phyloP scores from a whole-genome alignment of 2,888 invertebrate genomes.

The Horisme vitalbata region DNA sequence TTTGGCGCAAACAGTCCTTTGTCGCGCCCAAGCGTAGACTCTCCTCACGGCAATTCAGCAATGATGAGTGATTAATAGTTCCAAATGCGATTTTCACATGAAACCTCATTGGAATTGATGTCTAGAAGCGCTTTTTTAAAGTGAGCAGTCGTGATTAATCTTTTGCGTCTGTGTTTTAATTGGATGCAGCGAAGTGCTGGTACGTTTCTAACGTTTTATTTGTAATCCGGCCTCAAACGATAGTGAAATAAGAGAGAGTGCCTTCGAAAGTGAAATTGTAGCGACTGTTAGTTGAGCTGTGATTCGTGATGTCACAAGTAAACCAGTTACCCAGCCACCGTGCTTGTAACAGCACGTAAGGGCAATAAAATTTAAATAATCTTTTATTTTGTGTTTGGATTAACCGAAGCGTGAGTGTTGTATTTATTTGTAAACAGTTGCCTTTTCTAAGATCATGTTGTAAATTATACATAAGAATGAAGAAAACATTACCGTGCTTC shows the following conservation, averaged over 20 bases:
- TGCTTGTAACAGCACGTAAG: slow-evolving; percentile 23
- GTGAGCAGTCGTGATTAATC: slow-evolving; percentile 1
- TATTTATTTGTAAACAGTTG: background rate
- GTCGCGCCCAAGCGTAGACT: slow-evolving; percentile 16
- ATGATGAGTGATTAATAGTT: too few relatives aligned
- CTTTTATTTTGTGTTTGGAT: slow-evolving; percentile 6
- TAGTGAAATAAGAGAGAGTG: slow-evolving; percentile 64
- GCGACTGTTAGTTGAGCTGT: slow-evolving; percentile 17
- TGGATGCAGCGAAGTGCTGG: slow-evolving; percentile 1
- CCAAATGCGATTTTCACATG: too few relatives aligned
- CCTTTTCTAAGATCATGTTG: too few relatives aligned
- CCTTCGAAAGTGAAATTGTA: slow-evolving; percentile 50
- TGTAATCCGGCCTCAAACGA: slow-evolving; percentile 44
- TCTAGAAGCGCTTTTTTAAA: too few relatives aligned
- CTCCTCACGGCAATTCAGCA: background rate
- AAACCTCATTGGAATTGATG: too few relatives aligned
- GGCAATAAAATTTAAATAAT: slow-evolving; percentile 21
- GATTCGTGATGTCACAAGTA: slow-evolving; percentile 55
- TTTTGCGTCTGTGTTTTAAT: slow-evolving; percentile 13
- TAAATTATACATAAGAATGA: too few relatives aligned
- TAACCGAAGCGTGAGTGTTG: slow-evolving; percentile 11
- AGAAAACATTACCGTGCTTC: too few relatives aligned
- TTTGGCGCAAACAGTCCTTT: slow-evolving; percentile 22
- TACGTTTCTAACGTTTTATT: slow-evolving; percentile 10
- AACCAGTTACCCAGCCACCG: slow-evolving; percentile 39